Percentiles rank a stretch among this genome's conserved stretches.
Evolutionary conservation across 2,888 invertebrate species (phyloP).

Genomic region (Drosophila dives): DNA sequence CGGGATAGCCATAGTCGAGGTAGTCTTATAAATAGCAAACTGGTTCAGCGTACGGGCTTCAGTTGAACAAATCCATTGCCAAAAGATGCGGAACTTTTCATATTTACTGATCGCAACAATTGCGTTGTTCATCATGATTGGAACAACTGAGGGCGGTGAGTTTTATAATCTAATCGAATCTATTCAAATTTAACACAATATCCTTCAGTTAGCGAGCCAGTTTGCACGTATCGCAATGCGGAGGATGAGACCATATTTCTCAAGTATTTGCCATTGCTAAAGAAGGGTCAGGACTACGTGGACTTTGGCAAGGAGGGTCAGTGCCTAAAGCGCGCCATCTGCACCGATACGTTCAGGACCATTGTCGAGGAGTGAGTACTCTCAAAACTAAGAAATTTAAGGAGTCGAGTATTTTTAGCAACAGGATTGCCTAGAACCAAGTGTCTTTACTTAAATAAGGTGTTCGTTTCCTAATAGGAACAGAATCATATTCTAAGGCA

Average conservation of each 20-base stretch:
- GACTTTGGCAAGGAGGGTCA: constrained; percentile 80
- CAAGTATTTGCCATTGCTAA: constrained; percentile 74
- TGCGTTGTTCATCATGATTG: constrained; percentile 17
- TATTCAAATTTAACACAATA: neutral
- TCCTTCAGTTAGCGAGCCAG: constrained; percentile 68
- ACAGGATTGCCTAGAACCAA: no score
- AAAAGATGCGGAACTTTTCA: constrained; percentile 49
- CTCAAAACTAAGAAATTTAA: neutral
- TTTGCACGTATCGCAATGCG: constrained; percentile 78
- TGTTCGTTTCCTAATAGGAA: neutral
- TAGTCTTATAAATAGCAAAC: constrained; percentile 67
- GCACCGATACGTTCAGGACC: constrained; percentile 74
- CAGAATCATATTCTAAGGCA: neutral
- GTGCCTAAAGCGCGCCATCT: constrained; percentile 78
- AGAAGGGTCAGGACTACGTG: constrained; percentile 80
- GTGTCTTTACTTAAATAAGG: no score
- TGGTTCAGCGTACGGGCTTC: constrained; percentile 38
- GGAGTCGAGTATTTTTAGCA: no score
- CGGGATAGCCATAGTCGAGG: neutral
- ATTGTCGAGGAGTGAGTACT: constrained; percentile 79
- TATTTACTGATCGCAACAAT: constrained; percentile 10
- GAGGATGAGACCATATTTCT: constrained; percentile 80
- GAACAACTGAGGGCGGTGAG: constrained; percentile 27
- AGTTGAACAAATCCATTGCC: constrained; percentile 32
- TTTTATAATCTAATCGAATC: neutral